Conservation (phyloP, 2,888 invertebrate genomes). For the Drosophila monieri region DNA sequence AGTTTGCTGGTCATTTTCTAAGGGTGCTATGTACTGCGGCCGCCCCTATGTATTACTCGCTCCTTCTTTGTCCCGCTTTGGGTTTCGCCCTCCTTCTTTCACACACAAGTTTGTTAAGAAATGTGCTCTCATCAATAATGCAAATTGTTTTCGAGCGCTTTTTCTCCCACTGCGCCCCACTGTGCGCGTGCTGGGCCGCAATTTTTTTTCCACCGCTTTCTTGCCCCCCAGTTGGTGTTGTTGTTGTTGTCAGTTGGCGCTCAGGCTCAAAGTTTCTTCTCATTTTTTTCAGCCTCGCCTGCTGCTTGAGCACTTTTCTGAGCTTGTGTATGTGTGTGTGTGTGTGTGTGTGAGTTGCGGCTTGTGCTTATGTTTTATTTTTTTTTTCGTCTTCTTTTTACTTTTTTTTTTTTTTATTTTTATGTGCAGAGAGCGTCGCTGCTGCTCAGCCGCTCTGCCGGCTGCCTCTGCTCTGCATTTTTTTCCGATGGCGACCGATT, state of each 20-base stretch:
- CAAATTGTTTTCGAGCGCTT: constrained; percentile 69
- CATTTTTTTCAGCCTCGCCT: constrained; percentile 69
- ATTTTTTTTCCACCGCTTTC: constrained; percentile 74
- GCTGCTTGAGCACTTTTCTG: constrained; percentile 74
- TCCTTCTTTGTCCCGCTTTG: constrained; percentile 6
- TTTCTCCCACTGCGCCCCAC: constrained; percentile 57
- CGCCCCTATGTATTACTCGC: constrained; percentile 42
- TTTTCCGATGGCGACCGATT: constrained; percentile 81
- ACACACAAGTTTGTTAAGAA: constrained; percentile 74
- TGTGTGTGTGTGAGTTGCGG: constrained; percentile 71
- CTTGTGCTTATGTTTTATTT: constrained; percentile 76
- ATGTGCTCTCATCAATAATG: constrained; percentile 73
- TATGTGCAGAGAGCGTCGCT: constrained; percentile 69
- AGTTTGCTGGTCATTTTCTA: constrained; percentile 76
- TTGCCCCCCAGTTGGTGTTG: constrained; percentile 54
- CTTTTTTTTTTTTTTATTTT: constrained; percentile 56
- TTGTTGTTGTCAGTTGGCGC: constrained; percentile 54
- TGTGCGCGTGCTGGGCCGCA: constrained; percentile 80
- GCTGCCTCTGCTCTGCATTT: constrained; percentile 70
- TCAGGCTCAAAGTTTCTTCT: constrained; percentile 75
- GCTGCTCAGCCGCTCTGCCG: constrained; percentile 33
- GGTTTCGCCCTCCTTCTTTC: constrained; percentile 3
- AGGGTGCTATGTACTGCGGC: constrained; percentile 73
- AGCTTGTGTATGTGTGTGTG: constrained; percentile 38
- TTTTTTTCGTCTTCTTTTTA: not conserved